These are phyloP conservation scores for Agonopterix subpropinquella DNA, from an alignment of 2,888 invertebrate genomes.

Conservation along the genomic window DNA sequence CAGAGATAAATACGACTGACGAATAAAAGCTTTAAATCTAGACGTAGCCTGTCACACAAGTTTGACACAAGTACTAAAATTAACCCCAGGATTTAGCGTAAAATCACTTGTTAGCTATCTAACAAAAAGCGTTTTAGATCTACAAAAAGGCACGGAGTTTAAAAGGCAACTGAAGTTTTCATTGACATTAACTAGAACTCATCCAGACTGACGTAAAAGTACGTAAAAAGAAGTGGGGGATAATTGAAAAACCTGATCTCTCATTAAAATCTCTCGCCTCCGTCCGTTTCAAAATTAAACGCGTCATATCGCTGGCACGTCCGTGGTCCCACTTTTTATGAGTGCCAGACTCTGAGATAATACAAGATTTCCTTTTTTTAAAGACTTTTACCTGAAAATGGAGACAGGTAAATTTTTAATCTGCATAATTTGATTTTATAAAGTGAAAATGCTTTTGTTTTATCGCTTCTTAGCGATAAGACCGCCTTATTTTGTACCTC, in stretches of 20 bases:
- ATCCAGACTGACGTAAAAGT: conserved; percentile 39
- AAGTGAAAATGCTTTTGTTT: conserved; percentile 2
- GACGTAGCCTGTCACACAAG: too few species aligned
- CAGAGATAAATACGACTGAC: too few species aligned
- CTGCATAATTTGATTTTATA: conserved; percentile 3
- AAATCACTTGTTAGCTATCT: too few species aligned
- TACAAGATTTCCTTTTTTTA: conserved; percentile 12
- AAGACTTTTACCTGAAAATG: conserved; percentile 5
- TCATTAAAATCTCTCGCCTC: conserved; percentile 69
- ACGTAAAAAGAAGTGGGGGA: conserved; percentile 52
- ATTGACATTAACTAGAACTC: neutral
- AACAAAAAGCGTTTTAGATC: too few species aligned
- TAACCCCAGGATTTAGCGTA: too few species aligned
- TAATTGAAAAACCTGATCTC: conserved; percentile 73
- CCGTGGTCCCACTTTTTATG: conserved; percentile 44
- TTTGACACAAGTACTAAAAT: too few species aligned
- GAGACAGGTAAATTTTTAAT: conserved; percentile 2
- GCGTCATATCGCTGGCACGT: conserved; percentile 67
- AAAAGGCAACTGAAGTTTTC: neutral
- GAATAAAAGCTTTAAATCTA: too few species aligned
- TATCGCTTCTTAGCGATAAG: too few species aligned
- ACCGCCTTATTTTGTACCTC: too few species aligned
- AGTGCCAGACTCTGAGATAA: conserved; percentile 23
- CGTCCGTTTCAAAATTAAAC: conserved; percentile 63
- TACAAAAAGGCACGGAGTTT: neutral